These are phyloP conservation scores for Phyllopteryx taeniolatus DNA, from an alignment of 2,113 vertebrate genomes.

Conservation along the genomic window DNA sequence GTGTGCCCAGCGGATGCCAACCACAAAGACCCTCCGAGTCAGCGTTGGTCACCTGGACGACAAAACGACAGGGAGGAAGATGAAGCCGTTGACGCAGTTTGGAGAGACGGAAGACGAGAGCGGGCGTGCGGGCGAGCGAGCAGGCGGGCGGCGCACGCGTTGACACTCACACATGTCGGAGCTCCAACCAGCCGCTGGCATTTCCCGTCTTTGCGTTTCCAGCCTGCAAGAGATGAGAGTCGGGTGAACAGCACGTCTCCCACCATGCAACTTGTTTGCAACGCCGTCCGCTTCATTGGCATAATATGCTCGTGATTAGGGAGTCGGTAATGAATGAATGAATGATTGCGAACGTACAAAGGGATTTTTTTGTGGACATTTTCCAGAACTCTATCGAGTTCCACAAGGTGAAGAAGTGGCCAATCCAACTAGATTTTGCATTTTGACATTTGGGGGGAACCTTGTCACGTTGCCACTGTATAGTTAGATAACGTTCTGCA, in stretches of 20 bases:
- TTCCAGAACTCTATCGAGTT: no score
- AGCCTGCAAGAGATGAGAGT: constrained; percentile 30
- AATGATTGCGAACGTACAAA: no score
- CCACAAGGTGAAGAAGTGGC: no score
- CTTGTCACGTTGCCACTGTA: no score
- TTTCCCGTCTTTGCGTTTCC: constrained; percentile 74
- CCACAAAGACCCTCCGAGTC: constrained; percentile 60
- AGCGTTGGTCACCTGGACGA: constrained; percentile 72
- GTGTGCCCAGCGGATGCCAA: constrained; percentile 70
- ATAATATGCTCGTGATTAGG: neutral
- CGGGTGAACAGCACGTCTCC: neutral
- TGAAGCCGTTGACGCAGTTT: neutral
- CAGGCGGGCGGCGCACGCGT: neutral
- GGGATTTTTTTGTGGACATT: no score
- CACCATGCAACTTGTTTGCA: neutral
- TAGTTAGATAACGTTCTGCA: no score
- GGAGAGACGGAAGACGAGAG: neutral
- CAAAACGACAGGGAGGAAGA: constrained; percentile 7
- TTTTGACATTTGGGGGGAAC: no score
- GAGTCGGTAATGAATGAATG: no score
- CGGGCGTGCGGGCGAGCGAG: neutral
- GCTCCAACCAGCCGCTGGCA: constrained; percentile 65
- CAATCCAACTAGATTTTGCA: no score
- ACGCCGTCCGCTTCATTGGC: neutral
- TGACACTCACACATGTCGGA: constrained; percentile 54